Conservation (phyloP, 2,888 invertebrate species). For the Ormia ochracea region DNA sequence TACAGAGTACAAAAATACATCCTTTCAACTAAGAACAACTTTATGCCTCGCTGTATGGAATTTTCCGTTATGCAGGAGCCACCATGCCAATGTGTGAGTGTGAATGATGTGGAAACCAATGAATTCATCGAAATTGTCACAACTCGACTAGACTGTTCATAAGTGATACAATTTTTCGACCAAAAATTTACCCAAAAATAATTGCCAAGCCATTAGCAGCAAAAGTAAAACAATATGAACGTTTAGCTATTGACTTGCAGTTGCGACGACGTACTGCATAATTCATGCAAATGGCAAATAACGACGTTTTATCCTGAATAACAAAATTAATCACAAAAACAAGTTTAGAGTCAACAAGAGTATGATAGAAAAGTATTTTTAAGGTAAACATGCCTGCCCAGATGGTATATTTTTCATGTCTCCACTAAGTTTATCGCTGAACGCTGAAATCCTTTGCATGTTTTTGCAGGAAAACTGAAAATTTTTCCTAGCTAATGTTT, state of each 20-base stretch:
- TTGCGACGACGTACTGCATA: neutral
- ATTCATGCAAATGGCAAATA: neutral
- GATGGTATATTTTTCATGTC: too few relatives aligned
- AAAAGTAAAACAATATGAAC: conserved; percentile 5
- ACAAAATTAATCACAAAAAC: neutral
- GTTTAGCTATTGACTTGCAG: neutral
- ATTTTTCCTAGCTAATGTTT: too few relatives aligned
- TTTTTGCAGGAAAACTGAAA: too few relatives aligned
- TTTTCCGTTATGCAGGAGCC: neutral
- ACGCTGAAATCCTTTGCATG: too few relatives aligned
- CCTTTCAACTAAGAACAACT: neutral
- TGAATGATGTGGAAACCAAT: conserved; percentile 2
- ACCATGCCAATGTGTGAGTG: neutral
- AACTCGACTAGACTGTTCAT: conserved; percentile 33
- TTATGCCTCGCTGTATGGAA: neutral
- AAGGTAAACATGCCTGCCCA: too few relatives aligned
- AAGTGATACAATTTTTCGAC: conserved; percentile 39
- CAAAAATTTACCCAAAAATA: neutral
- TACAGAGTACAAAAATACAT: neutral
- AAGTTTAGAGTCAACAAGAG: too few relatives aligned
- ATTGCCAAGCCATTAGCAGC: neutral
- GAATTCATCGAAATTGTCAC: conserved; percentile 34
- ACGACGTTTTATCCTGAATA: neutral
- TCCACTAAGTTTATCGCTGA: too few relatives aligned
- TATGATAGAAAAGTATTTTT: too few relatives aligned